These are phyloP conservation scores for Atlantisia rogersi DNA, from an alignment of 2,113 vertebrate genomes.

Conservation along the genomic window DNA sequence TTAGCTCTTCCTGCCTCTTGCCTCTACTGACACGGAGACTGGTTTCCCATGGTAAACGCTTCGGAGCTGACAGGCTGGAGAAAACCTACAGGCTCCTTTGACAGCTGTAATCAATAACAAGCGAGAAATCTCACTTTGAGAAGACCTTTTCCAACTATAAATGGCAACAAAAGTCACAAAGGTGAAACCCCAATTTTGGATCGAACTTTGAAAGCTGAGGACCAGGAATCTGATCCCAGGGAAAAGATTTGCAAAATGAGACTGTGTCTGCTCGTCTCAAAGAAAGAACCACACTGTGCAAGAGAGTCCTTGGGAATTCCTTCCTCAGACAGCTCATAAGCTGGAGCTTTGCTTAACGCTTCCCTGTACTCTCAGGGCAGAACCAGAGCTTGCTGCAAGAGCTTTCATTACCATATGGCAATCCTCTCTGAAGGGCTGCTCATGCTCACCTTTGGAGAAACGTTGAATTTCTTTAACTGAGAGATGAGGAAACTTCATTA, in stretches of 20 bases:
- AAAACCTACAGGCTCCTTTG: slow-evolving; percentile 29
- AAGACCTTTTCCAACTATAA: slow-evolving; percentile 6
- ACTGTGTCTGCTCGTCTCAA: background rate
- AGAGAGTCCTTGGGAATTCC: background rate
- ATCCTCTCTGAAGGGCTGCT: background rate
- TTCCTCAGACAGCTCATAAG: background rate
- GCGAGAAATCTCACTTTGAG: slow-evolving; percentile 18
- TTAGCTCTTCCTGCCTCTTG: background rate
- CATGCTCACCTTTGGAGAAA: background rate
- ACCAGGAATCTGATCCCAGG: background rate
- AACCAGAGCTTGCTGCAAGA: background rate
- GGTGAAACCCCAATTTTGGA: background rate
- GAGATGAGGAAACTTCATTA: background rate
- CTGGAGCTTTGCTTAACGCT: background rate
- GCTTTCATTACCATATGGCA: background rate
- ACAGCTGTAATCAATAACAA: slow-evolving; percentile 55
- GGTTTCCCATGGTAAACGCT: slow-evolving; percentile 15
- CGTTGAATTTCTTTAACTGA: background rate
- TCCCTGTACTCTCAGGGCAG: background rate
- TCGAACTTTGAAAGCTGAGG: background rate
- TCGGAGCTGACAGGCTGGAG: slow-evolving; percentile 6
- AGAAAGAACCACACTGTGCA: background rate
- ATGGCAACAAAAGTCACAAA: background rate
- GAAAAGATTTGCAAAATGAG: background rate
- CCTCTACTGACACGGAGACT: background rate